Percentiles rank a stretch among this genome's conserved stretches.
These are phyloP conservation scores for Allacma fusca DNA, from an alignment of 2,888 invertebrate species.

Conservation along the genomic window DNA sequence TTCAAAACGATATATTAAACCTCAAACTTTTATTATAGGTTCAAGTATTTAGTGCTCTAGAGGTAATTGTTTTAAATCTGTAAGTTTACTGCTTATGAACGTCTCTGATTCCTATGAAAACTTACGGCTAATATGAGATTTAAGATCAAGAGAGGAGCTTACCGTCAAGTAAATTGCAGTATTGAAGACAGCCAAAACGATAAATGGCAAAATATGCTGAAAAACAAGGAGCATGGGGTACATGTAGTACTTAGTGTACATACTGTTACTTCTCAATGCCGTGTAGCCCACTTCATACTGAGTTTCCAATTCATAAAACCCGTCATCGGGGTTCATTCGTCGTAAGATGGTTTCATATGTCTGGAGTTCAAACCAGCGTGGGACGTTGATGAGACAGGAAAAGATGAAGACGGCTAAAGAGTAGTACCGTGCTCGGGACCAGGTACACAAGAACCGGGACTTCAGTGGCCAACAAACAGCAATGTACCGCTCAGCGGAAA, in stretches of 20 bases:
- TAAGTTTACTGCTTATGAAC: too few relatives aligned
- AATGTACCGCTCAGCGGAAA: conserved; percentile 86
- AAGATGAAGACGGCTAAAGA: conserved; percentile 82
- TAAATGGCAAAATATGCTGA: conserved; percentile 57
- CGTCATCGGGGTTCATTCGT: neutral
- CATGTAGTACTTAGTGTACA: conserved; percentile 54
- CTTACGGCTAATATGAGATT: too few relatives aligned
- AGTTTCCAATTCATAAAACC: conserved; percentile 13
- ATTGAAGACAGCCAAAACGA: conserved; percentile 55
- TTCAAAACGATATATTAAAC: too few relatives aligned
- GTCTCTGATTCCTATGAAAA: too few relatives aligned
- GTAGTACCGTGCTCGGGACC: conserved; percentile 82
- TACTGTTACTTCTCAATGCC: conserved; percentile 46
- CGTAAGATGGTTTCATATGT: conserved; percentile 30
- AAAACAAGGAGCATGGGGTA: conserved; percentile 56
- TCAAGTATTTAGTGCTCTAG: too few relatives aligned
- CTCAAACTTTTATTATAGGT: too few relatives aligned
- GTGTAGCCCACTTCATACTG: conserved; percentile 54
- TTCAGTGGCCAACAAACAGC: conserved; percentile 89
- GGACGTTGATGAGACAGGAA: conserved; percentile 83
- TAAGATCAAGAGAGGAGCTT: conserved; percentile 34
- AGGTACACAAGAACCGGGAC: conserved; percentile 89
- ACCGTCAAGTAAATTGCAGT: conserved; percentile 56
- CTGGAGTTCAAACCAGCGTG: conserved; percentile 66
- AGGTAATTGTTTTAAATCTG: too few relatives aligned